Percentiles rank a stretch among this genome's conserved stretches.
Conservation (phyloP, 1,140 invertebrate species). For the Batillaria attramentaria region DNA sequence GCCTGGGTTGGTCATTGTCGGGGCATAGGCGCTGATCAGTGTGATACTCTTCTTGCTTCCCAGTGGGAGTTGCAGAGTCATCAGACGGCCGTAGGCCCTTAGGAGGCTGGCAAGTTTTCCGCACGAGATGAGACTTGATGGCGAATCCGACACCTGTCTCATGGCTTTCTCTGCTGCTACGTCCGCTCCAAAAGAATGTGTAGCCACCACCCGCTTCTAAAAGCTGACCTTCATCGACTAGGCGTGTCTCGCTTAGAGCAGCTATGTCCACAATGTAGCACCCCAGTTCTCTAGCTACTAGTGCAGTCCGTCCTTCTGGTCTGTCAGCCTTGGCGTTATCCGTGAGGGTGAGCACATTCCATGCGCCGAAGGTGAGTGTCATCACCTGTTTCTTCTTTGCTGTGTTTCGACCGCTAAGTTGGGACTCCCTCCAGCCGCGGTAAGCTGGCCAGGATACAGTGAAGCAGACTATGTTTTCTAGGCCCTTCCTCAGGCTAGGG, state of each 20-base stretch:
- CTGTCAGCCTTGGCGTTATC: conserved; percentile 26
- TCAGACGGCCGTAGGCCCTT: conserved; percentile 29
- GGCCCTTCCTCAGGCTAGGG: not conserved
- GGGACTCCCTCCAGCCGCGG: not conserved
- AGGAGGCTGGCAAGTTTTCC: not conserved
- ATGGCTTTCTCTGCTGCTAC: conserved; percentile 1
- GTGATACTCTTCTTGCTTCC: conserved; percentile 19
- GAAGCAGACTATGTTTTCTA: not conserved
- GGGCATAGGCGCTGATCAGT: conserved; percentile 40
- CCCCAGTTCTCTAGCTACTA: conserved; percentile 29
- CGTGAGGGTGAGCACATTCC: conserved; percentile 32
- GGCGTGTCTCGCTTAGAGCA: conserved; percentile 22
- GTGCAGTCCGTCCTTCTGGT: conserved; percentile 35
- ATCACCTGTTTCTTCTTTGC: not conserved
- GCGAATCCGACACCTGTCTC: conserved; percentile 36
- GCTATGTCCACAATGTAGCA: conserved; percentile 38
- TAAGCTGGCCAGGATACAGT: not conserved
- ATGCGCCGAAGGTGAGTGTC: conserved; percentile 22
- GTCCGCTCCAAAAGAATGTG: conserved; percentile 37
- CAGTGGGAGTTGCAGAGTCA: conserved; percentile 30
- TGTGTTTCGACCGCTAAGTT: not conserved
- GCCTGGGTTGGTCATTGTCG: conserved; percentile 40
- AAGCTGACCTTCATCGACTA: conserved; percentile 4
- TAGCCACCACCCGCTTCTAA: conserved; percentile 29
- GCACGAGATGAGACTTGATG: not conserved